These are phyloP conservation scores for Cheilosia vernalis DNA, from an alignment of 2,888 invertebrate species.

Conservation along the genomic window DNA sequence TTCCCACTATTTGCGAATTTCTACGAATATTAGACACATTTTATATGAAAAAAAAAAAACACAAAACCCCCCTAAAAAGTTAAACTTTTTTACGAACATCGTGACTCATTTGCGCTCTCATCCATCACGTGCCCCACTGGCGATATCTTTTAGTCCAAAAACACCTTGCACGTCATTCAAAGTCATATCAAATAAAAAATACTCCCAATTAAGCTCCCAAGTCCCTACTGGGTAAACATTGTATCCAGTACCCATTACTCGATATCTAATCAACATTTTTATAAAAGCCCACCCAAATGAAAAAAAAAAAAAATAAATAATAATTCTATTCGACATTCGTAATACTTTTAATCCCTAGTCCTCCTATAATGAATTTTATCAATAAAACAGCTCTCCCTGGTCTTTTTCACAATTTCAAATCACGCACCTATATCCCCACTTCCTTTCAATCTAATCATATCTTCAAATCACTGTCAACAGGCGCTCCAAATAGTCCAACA, in stretches of 20 bases:
- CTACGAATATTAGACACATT: too few relatives aligned
- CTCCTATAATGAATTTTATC: conserved; percentile 55
- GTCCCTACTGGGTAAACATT: conserved; percentile 9
- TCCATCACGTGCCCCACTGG: conserved; percentile 2
- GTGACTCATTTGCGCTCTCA: not conserved
- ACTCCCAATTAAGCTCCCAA: conserved; percentile 22
- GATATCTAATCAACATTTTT: conserved; percentile 44
- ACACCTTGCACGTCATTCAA: conserved; percentile 42
- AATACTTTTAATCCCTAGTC: conserved; percentile 53
- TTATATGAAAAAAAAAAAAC: too few relatives aligned
- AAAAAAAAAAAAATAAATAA: not conserved
- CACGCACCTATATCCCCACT: conserved; percentile 10
- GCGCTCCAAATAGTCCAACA: conserved; percentile 35
- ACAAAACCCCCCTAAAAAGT: too few relatives aligned
- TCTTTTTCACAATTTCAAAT: not conserved
- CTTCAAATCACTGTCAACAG: conserved; percentile 68
- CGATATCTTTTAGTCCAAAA: not conserved
- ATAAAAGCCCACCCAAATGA: not conserved
- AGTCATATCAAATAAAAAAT: conserved; percentile 35
- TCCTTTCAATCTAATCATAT: conserved; percentile 59
- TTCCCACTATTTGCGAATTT: too few relatives aligned
- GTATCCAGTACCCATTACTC: conserved; percentile 19
- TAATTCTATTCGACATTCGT: conserved; percentile 41
- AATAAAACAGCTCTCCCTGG: conserved; percentile 39
- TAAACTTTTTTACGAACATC: too few relatives aligned